Conservation (phyloP, 2,797 vertebrate species). For the Macrochelys suwanniensis region DNA sequence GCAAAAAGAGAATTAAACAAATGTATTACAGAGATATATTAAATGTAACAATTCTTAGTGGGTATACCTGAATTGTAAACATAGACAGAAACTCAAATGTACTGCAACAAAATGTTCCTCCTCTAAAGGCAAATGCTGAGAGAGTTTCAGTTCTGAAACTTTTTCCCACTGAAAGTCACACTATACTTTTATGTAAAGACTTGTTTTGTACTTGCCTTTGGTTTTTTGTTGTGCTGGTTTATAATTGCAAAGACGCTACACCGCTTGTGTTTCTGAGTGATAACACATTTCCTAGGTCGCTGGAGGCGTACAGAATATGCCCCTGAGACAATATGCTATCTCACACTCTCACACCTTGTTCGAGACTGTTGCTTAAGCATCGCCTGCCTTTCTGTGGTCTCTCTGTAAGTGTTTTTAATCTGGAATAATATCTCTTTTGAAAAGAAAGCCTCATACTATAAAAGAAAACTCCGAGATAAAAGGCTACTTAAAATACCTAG, state of each 20-base stretch:
- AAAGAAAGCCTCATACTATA: background rate
- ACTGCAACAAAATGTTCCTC: background rate
- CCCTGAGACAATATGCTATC: conserved; percentile 71
- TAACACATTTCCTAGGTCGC: conserved; percentile 50
- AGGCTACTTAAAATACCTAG: conserved; percentile 6
- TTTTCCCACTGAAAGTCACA: background rate
- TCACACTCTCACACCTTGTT: conserved; percentile 46
- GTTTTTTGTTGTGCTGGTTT: conserved; percentile 55
- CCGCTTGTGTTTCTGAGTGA: conserved; percentile 73
- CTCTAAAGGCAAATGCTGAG: conserved; percentile 11
- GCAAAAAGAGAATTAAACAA: background rate
- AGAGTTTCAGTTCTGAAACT: conserved; percentile 29
- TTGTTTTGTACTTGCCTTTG: conserved; percentile 43
- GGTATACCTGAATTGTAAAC: conserved; percentile 5
- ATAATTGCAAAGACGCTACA: conserved; percentile 42
- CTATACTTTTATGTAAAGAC: background rate
- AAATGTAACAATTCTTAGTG: background rate
- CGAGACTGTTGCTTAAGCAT: conserved; percentile 24
- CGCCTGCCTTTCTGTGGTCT: conserved; percentile 8
- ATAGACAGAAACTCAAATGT: conserved; percentile 12
- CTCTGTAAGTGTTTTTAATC: conserved; percentile 51
- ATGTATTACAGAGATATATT: background rate
- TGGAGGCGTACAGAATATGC: conserved; percentile 25
- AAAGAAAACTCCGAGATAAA: conserved; percentile 45
- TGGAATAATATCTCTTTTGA: conserved; percentile 63